Evolutionary conservation across 2,888 invertebrate genomes (phyloP), one percentile per base, ranked within the genome.

Genomic region (Lomographa bimaculata): DNA sequence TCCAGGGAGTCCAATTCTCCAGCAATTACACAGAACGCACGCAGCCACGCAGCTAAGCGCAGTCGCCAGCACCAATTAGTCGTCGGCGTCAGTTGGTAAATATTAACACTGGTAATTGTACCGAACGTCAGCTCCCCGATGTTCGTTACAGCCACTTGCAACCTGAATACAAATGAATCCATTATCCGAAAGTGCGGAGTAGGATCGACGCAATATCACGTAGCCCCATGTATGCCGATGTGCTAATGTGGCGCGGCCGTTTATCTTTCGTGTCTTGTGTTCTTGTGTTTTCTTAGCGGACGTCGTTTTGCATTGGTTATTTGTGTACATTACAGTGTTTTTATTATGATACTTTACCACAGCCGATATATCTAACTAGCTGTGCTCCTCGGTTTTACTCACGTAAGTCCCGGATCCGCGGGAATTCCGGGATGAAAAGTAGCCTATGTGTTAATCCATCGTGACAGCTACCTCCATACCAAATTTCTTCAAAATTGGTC

Each of bases 81-180:
- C 77, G 70, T 59, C 64, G 74, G 83, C 79, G 84, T 79, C 85
- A 78, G 82, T 73, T 79, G 83, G 85, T 85, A 87, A 87, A 87
- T 87, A 87, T 86, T 85, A 87, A 85, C 86, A 79, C 70, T 80
- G 71, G 82, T 86, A 85, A 87, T 86, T 87, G 85, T 86, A 78
- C 78, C 63, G 78, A 79, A 75, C 80, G 84, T 80, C 81, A 81
- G 84, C 79, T 70, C 74, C 73, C 72, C 75, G 74, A 81, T 82
- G 85, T 86, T 87, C 85, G 84, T 85, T 87, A 87, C 84, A 77
- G 77, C 71, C 75, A 78, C 77, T 79, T 73, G 80, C 79, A 78
- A 70, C 74, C 80, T 73, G 87, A 87, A 87, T 87, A 87, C 86
- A 86, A 86, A 87, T 87, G 83, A 85, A 84, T 77, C 79, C 75